A percentile compares a stretch with the other conserved stretches of the same genome.
These are phyloP conservation scores for Eilema griseolum DNA, from an alignment of 2,888 invertebrate genomes.

Conservation along the genomic window DNA sequence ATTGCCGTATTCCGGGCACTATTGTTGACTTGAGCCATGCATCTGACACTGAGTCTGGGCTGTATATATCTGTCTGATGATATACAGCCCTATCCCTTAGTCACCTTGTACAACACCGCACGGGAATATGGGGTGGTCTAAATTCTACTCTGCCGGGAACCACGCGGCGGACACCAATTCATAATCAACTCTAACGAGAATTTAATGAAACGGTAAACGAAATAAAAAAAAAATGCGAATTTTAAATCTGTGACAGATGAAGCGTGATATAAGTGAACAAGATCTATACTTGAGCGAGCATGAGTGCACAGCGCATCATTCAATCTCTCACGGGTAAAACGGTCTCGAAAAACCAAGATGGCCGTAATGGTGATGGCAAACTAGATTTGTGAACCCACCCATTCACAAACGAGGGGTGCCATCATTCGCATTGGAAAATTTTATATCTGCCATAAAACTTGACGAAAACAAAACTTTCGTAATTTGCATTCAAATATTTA, in stretches of 20 bases:
- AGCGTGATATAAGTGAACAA: slow-evolving; percentile 48
- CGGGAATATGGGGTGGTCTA: no score
- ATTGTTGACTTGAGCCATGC: no score
- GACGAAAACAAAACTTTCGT: slow-evolving; percentile 27
- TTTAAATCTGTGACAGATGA: slow-evolving; percentile 37
- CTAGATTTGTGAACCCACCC: slow-evolving; percentile 71
- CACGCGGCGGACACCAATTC: no score
- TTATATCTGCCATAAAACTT: slow-evolving; percentile 57
- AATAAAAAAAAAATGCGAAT: slow-evolving; percentile 19
- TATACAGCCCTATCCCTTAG: no score
- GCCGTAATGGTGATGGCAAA: slow-evolving; percentile 62
- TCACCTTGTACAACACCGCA: no score
- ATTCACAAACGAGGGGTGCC: slow-evolving; percentile 64
- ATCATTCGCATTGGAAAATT: slow-evolving; percentile 70
- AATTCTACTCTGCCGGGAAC: no score
- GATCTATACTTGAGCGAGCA: slow-evolving; percentile 41
- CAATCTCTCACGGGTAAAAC: slow-evolving; percentile 63
- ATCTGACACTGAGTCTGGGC: no score
- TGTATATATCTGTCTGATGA: no score
- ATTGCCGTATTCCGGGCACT: no score
- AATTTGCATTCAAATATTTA: slow-evolving; percentile 3
- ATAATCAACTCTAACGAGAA: not conserved
- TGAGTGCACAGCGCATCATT: slow-evolving; percentile 55
- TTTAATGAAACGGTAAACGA: slow-evolving; percentile 5
- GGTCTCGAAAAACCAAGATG: slow-evolving; percentile 69